Base-by-base conservation (phyloP, 2,888 invertebrate genomes). In the Alloscopus bannaensis region DNA sequence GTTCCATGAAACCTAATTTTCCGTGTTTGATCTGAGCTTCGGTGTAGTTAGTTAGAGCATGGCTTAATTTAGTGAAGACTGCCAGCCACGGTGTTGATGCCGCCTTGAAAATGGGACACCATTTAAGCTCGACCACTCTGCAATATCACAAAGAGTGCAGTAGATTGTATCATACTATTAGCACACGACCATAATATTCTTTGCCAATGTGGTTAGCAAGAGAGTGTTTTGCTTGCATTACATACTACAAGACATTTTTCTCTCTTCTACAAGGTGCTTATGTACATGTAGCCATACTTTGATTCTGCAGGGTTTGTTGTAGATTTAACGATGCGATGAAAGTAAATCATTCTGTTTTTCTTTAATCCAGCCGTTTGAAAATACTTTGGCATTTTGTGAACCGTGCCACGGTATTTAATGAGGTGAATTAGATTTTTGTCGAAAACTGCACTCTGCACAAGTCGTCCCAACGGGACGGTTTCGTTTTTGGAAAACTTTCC, bases 71-170 rank as follows among this genome's bases (percentile, higher is more conserved):
- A 22, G 81, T 77, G 40, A 85, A 83, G 1, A 84, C 60, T 6
- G 85, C 82, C 73, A 85, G 79, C 82, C 82, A 84, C 3, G 84
- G 81, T 2, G 85, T 72, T 18, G 83, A 83, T 1, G 82, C 85
- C n/a, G 85, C 83, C 50, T 85, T 85, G 78, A 80, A 85, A n/a
- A 85, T 71, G 11, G 85, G 85, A 65, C 85, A 85, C 83, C 83
- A 85, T 50, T 75, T 71, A 1, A 85, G 52, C 26, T 75, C 80
- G 3, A 83, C 31, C 20, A 75, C 75, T 22, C 75, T 75, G 36
- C 24, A 26, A 60, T 4, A 26, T 24, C n/a, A 11, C 3, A 16
- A 4, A 4, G n/a, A 11, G 3, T 45, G 45, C 4, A 3, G n/a
- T n/a, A n/a, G n/a, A n/a, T n/a, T n/a, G n/a, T n/a, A n/a, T n/a